A percentile compares a stretch with the other conserved stretches of the same genome.
These are phyloP conservation scores for Bradynema listronoti DNA, from an alignment of 1,140 invertebrate species.

Conservation along the genomic window DNA sequence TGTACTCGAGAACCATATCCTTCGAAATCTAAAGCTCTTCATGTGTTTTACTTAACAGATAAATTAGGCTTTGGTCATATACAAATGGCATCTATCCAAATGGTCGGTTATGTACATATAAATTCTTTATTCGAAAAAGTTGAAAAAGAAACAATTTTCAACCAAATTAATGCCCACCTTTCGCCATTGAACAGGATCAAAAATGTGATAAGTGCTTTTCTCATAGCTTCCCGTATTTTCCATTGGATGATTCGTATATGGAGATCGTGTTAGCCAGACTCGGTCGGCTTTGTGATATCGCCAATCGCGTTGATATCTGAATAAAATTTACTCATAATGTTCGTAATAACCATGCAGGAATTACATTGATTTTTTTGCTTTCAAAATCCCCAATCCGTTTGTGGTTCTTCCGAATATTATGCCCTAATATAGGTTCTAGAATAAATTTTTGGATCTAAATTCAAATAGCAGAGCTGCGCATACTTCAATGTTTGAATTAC, in stretches of 20 bases:
- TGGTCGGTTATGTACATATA: not conserved
- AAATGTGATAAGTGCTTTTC: conserved; percentile 95
- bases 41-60: too few relatives aligned
- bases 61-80: too few relatives aligned
- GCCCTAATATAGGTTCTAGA: too few relatives aligned
- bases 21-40: conserved; percentile 49
- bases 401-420: too few relatives aligned
- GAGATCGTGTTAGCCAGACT: conserved; percentile 93
- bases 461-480: too few relatives aligned
- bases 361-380: too few relatives aligned
- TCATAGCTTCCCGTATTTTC: conserved; percentile 92
- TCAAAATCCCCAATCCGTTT: too few relatives aligned
- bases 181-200: conserved; percentile 72
- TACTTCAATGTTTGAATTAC: too few relatives aligned
- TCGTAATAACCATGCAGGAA: too few relatives aligned
- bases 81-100: too few relatives aligned
- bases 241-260: conserved; percentile 35
- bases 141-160: conserved; percentile 10
- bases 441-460: too few relatives aligned
- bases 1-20: conserved; percentile 51
- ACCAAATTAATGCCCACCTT: conserved; percentile 56
- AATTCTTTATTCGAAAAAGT: conserved; percentile 7
- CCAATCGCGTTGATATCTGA: conserved; percentile 89
- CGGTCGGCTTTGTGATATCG: conserved; percentile 97
- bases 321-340: too few relatives aligned